A percentile compares a stretch with the other conserved stretches of the same genome.
Conservation (phyloP, 1,140 invertebrate genomes). For the Drosophila sproati region DNA sequence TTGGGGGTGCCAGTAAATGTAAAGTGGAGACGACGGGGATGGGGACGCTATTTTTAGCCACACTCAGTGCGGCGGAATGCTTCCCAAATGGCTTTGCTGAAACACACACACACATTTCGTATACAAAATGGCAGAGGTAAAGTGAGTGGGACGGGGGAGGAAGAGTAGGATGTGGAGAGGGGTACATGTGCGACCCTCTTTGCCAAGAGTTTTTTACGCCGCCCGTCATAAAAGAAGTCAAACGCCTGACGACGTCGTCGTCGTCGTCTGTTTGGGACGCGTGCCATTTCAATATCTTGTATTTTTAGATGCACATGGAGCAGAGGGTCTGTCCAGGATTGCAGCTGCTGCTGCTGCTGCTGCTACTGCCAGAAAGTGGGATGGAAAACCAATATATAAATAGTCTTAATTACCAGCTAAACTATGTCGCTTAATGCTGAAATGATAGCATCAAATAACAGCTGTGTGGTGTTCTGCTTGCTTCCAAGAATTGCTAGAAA, state of each 20-base stretch:
- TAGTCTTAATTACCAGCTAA: constrained; percentile 13
- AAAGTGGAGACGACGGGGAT: constrained; percentile 69
- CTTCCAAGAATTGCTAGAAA: too few relatives aligned
- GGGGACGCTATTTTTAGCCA: constrained; percentile 70
- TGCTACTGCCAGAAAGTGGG: background rate
- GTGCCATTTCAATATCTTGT: constrained; percentile 39
- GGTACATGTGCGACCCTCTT: constrained; percentile 11
- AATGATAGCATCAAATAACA: too few relatives aligned
- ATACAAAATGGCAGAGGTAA: constrained; percentile 12
- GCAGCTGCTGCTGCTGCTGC: constrained; percentile 6
- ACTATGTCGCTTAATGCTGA: background rate
- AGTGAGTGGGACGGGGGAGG: too few relatives aligned
- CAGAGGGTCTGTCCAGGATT: constrained; percentile 20
- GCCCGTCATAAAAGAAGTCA: constrained; percentile 40
- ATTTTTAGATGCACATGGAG: constrained; percentile 31
- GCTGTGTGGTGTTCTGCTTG: too few relatives aligned
- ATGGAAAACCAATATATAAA: constrained; percentile 6
- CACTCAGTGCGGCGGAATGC: constrained; percentile 64
- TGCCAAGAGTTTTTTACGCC: constrained; percentile 17
- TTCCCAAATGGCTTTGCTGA: constrained; percentile 55
- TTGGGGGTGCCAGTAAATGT: constrained; percentile 51
- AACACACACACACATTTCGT: constrained; percentile 8
- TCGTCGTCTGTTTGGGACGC: constrained; percentile 16
- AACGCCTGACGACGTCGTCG: background rate
- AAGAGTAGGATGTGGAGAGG: background rate